These are phyloP conservation scores for Dryobota labecula DNA, from an alignment of 2,888 invertebrate species.

Conservation along the genomic window DNA sequence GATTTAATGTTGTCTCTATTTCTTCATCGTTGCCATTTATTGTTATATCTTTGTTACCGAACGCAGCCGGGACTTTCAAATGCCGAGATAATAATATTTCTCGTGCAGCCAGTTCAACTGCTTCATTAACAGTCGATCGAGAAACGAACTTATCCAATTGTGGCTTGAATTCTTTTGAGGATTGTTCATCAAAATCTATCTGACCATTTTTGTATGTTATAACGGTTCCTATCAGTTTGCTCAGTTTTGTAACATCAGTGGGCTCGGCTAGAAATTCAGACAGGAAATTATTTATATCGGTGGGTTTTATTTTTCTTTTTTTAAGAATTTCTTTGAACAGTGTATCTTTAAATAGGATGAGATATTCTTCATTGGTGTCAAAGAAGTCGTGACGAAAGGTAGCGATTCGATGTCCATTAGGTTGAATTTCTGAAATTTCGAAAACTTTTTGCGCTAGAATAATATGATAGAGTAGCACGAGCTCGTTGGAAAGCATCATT, in stretches of 20 bases:
- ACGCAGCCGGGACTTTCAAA: constrained; percentile 46
- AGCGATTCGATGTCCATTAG: neutral
- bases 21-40: constrained; percentile 32
- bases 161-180: neutral
- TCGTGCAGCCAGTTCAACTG: constrained; percentile 27
- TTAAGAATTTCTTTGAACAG: constrained; percentile 25
- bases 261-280: neutral
- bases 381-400: constrained; percentile 31
- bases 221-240: constrained; percentile 19
- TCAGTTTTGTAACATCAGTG: constrained; percentile 3
- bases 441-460: constrained; percentile 43
- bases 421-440: constrained; percentile 22
- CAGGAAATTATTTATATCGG: neutral
- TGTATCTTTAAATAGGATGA: constrained; percentile 23
- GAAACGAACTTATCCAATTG: constrained; percentile 9
- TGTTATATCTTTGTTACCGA: constrained; percentile 54
- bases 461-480: constrained; percentile 40
- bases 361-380: constrained; percentile 24
- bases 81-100: constrained; percentile 23
- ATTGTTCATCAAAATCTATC: constrained; percentile 16
- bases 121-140: constrained; percentile 22
- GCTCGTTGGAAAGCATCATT: constrained; percentile 37
- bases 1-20: constrained; percentile 10
- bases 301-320: neutral
- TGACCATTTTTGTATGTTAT: constrained; percentile 11